Base-by-base conservation (phyloP, 2,888 invertebrate genomes). In the Autographa gamma region DNA sequence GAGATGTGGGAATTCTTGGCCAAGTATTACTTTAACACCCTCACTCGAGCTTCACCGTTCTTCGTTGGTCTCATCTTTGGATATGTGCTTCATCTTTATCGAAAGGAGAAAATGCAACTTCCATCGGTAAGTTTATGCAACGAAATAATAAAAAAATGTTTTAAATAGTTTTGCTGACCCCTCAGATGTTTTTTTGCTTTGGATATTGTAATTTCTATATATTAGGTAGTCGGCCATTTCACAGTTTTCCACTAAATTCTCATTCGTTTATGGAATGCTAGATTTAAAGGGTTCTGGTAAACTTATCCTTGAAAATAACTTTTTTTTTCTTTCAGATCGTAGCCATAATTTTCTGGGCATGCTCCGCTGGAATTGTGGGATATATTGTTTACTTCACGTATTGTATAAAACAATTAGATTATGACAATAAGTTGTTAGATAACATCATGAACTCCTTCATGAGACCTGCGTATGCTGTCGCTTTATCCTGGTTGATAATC, bases 31-130 rank as follows among this genome's bases (percentile, higher is more conserved):
- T 75, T 88, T 3, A 90, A 89, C 71, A 85, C 88, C 4, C 58
- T 92, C 13, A 85, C 88, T 0, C 79, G 92, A 60, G 85, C 86
- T 3, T 79, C 91, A 0, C 90, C 92, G 0, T 91, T 91, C 73
- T 88, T 91, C 38, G 89, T 92, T 3, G 92, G 92, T 13, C 86
- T 92, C 84, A 65, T 91, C 1, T 86, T 85, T 62, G 92, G 92
- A 11, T 92, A 92, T 43, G 31, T 90, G 7, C 81, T 91, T 0
- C 86, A 89, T 71, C 8, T 85, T 16, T 83, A 74, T 62, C 84
- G 84, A 32, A 84, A 82, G 13, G 85, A 77, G 41, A 82, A 82
- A 67, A 60, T 88, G 16, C 70, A 71, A 6, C 71, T 90, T n/a
- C 74, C 85, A 7, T 83, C 76, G 87, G 91, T 92, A 83, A 82